Evolutionary conservation across 2,797 vertebrate genomes (phyloP), one percentile per base, ranked within the genome.

Genomic region (Antennarius maculatus): DNA sequence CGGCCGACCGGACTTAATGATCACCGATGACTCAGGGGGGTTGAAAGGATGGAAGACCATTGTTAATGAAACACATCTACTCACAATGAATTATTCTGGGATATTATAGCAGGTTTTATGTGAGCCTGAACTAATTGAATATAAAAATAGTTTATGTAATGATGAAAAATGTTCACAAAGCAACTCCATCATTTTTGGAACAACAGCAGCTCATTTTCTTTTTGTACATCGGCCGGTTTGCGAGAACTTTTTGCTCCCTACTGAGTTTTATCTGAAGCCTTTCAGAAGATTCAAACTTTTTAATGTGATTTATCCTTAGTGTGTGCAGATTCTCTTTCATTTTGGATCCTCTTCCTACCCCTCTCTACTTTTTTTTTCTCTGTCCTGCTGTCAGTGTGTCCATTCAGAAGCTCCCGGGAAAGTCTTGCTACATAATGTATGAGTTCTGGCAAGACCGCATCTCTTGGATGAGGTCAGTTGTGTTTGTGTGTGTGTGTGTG

Each of bases 371-470:
- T 23, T 69, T 69, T 69, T 47, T 11, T 55, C 64, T 79, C 68
- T 16, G 6, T 58, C 65, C 74, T 46, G 64, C 76, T 82, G 61
- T 77, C 91, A 99, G 97, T 16, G 94, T 98, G 81, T 97, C 96
- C 2, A 84, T 96, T 83, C 95, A 95, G 92, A 96, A 95, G 92
- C 91, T 95, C 86, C 88, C 87, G 5, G 91, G 90, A 79, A 94
- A 93, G 85, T 90, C 79, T 48, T 93, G 90, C 88, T 95, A 92
- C 90, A 94, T 93, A 91, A 94, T 94, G 89, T 94, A 94, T 88
- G 94, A 95, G 91, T 95, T 94, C 88, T 95, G 94, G 94, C 91
- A 93, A 81, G 93, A 94, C 74, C 92, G 92, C 58, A 84, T 94
- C 86, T 93, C 94, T 88, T 95, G 94, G 94, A 95, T 93, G 92